Base-by-base conservation (phyloP, 2,888 invertebrate species). In the Julus scandinavius region DNA sequence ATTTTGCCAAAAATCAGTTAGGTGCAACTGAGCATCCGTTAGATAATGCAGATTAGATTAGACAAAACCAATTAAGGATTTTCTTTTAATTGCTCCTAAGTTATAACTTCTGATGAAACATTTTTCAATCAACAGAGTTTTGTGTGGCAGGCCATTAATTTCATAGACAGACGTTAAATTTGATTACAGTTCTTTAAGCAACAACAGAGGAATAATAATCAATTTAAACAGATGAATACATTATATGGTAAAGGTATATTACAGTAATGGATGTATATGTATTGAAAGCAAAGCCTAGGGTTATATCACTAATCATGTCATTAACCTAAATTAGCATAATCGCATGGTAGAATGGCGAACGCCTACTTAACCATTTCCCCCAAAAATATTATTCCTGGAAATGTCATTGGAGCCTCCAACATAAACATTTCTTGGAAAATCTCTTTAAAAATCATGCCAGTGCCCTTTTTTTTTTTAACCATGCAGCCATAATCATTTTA, bases 301-400 rank as follows among this genome's bases (percentile, higher is more conserved):
- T 80, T 38, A 13, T 11, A 80, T 80, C 80, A 80, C 38, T 80
- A 80, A 80, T 80, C 80, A 80, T 80, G 80, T 80, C 80, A 80
- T 80, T 80, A 80, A 80, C 80, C 80, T 38, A 80, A 80, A 80
- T 80, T 38, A 13, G 80, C 38, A 80, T 38, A 80, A 80, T 29
- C 38, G 38, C 20, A 80, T 11, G 80, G 38, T 17, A 58, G 58
- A n/a, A n/a, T 15, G 54, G 54, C 54, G 13, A 11, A 29, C 11
- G 80, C 80, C 38, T 80, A 80, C 80, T 29, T 29, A 38, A 9
- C 9, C 20, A 29, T 54, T 54, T 72, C 29, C 6, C 9, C 29
- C 20, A 6, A 29, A 80, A 80, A 80, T 80, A 80, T 20, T 20
- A 6, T 80, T 80, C 80, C 80, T 38, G 11, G 80, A 80, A 80